phyloP scores from a whole-genome alignment of 2,797 vertebrate species.

The Schizopygopsis pylzovi region DNA sequence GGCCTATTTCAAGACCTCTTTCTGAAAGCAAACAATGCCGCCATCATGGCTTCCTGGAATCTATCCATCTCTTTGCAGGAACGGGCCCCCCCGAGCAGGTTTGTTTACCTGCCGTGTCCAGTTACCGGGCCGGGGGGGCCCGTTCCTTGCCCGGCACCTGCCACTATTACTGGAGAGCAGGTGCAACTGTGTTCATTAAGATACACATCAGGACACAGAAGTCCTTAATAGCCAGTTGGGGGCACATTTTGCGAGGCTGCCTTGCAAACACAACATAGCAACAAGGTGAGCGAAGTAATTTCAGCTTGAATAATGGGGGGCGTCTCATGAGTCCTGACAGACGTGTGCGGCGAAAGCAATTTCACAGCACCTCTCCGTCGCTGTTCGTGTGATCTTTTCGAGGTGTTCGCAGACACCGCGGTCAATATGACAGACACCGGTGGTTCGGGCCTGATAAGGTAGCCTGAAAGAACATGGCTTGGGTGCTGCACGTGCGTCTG shows the following conservation, averaged over 20 bases:
- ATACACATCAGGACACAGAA: slow-evolving; percentile 71
- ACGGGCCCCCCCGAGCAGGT: no score
- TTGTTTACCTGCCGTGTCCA: no score
- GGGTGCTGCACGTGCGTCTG: slow-evolving; percentile 15
- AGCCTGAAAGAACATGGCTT: slow-evolving; percentile 23
- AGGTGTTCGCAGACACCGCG: slow-evolving; percentile 42
- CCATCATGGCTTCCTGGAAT: slow-evolving; percentile 36
- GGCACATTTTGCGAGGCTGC: slow-evolving; percentile 74
- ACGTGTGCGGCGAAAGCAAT: slow-evolving; percentile 74
- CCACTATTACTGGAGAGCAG: slow-evolving; percentile 67
- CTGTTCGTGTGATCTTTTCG: slow-evolving; percentile 72
- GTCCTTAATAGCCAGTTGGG: slow-evolving; percentile 77
- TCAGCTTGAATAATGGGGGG: slow-evolving; percentile 78
- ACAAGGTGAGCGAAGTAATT: slow-evolving; percentile 81
- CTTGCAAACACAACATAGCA: slow-evolving; percentile 70
- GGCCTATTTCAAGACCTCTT: not conserved
- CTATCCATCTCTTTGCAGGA: not conserved
- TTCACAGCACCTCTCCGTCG: slow-evolving; percentile 55
- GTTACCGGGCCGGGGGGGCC: slow-evolving; percentile 32
- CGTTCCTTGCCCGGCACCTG: slow-evolving; percentile 63
- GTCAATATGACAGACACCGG: slow-evolving; percentile 44
- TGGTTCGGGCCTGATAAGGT: slow-evolving; percentile 51
- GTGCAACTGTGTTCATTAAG: slow-evolving; percentile 77
- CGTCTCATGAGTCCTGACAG: slow-evolving; percentile 74
- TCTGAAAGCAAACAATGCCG: not conserved